A percentile compares a stretch with the other conserved stretches of the same genome.
Conservation (phyloP, 2,113 vertebrate species). For the Glaucidium brasilianum region DNA sequence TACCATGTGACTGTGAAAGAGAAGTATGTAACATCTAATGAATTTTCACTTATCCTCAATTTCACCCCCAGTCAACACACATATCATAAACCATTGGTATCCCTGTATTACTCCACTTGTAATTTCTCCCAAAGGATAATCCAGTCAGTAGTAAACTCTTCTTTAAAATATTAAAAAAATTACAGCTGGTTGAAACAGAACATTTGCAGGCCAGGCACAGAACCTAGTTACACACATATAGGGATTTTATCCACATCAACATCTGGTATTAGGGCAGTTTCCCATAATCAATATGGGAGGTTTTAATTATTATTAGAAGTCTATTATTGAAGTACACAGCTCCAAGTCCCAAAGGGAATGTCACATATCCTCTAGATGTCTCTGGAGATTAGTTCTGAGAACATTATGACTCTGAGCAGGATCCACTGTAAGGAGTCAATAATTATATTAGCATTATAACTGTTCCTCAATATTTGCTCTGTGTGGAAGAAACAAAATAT, state of each 20-base stretch:
- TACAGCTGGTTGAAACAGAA: neutral
- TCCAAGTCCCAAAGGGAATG: neutral
- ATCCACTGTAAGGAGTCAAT: neutral
- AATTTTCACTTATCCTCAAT: neutral
- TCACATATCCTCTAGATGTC: neutral
- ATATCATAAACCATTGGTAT: neutral
- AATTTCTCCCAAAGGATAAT: neutral
- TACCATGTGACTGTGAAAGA: neutral
- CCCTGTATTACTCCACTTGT: neutral
- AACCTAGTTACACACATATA: neutral
- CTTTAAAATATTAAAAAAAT: neutral
- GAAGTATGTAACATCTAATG: neutral
- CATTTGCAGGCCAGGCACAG: neutral
- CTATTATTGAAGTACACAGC: neutral
- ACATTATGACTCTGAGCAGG: neutral
- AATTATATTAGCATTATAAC: neutral
- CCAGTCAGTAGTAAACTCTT: neutral
- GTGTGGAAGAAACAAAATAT: neutral
- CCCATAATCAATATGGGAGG: neutral
- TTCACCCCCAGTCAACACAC: neutral
- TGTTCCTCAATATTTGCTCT: neutral
- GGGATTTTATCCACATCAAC: neutral
- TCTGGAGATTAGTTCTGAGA: conserved; percentile 33
- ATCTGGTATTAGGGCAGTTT: neutral
- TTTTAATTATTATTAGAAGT: neutral